Percentiles rank a stretch among this genome's conserved stretches.
Evolutionary conservation across 2,113 vertebrate species (phyloP).

Genomic region (Puntigrus tetrazona): DNA sequence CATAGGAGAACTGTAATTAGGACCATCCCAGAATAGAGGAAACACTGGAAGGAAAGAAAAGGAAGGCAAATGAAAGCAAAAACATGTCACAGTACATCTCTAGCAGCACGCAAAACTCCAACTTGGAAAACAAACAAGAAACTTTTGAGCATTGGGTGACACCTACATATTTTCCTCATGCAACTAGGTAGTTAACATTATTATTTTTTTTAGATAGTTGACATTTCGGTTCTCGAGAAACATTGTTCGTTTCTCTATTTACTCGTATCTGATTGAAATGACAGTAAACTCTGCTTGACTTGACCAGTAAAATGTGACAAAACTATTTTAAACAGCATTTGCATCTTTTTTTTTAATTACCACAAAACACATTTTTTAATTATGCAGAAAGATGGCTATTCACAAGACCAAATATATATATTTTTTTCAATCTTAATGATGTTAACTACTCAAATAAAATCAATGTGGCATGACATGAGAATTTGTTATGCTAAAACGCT

Average conservation of each 20-base stretch:
- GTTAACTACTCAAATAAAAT: not conserved
- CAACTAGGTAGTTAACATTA: not conserved
- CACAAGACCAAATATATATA: not conserved
- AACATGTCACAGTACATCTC: constrained; percentile 45
- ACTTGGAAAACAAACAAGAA: constrained; percentile 36
- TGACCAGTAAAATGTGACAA: no score
- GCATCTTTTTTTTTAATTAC: not conserved
- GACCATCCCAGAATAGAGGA: constrained; percentile 67
- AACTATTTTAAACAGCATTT: not conserved
- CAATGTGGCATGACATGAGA: not conserved
- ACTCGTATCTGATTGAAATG: no score
- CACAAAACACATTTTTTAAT: not conserved
- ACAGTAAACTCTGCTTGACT: no score
- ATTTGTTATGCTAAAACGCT: not conserved
- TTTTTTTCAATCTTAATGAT: not conserved
- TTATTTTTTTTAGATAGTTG: not conserved
- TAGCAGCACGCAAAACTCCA: constrained; percentile 43
- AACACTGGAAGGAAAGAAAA: constrained; percentile 45
- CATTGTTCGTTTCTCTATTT: no score
- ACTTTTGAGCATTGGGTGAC: not conserved
- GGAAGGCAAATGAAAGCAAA: constrained; percentile 13
- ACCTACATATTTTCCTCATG: not conserved
- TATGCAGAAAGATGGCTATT: not conserved
- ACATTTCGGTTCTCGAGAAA: no score
- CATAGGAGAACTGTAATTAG: constrained; percentile 68